Evolutionary conservation across 1,140 invertebrate species (phyloP).

Genomic region (Brachionus rubens): DNA sequence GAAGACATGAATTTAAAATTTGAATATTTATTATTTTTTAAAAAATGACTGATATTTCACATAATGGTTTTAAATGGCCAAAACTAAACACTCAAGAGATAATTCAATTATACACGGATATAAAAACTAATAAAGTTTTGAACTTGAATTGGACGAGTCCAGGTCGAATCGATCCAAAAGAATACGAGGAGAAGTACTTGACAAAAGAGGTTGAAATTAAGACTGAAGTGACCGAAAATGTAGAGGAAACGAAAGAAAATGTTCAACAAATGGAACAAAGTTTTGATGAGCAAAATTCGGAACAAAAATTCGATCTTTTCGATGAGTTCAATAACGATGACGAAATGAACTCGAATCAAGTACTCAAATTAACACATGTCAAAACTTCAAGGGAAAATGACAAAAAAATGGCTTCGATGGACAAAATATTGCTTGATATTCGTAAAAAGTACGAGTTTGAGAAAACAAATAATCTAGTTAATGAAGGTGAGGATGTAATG

Average conservation of each 20-base stretch:
- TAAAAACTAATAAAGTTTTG: neutral
- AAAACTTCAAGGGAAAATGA: neutral
- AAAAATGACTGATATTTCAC: too few species aligned
- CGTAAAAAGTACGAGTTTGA: slow-evolving; percentile 27
- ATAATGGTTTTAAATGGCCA: slow-evolving; percentile 18
- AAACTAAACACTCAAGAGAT: neutral
- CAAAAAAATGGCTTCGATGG: slow-evolving; percentile 27
- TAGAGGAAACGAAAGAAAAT: neutral
- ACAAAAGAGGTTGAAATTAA: neutral
- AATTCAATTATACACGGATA: neutral
- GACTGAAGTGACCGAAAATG: neutral
- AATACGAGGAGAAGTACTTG: neutral
- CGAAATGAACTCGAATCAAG: slow-evolving; percentile 10
- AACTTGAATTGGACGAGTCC: neutral
- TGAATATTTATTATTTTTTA: neutral
- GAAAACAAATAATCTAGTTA: neutral
- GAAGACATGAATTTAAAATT: neutral
- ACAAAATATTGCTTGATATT: slow-evolving; percentile 35
- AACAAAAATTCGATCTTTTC: neutral
- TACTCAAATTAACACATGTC: slow-evolving; percentile 1
- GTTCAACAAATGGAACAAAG: neutral
- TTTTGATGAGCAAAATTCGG: neutral
- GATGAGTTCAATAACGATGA: neutral
- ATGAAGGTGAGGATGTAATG: neutral
- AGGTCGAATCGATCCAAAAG: neutral